Evolutionary conservation across 2,113 vertebrate genomes (phyloP).

Genomic region (Protobothrops flavoviridis): DNA sequence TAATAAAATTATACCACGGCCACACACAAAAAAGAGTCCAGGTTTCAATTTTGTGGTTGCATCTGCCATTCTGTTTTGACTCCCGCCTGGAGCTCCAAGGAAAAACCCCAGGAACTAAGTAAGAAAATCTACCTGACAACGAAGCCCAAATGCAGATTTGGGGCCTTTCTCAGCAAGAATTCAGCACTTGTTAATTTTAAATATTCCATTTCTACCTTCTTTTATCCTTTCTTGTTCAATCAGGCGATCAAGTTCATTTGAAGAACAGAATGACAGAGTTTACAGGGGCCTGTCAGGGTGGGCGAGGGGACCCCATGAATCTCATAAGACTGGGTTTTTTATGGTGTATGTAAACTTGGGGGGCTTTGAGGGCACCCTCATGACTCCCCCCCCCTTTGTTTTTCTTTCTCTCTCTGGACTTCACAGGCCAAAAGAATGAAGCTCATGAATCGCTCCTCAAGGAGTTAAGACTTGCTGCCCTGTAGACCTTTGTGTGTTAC

Average conservation of each 20-base stretch:
- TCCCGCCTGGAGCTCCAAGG: no score
- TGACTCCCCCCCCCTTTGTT: neutral
- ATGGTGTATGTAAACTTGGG: neutral
- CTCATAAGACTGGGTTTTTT: neutral
- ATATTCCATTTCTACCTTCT: neutral
- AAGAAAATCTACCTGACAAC: neutral
- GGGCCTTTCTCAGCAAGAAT: neutral
- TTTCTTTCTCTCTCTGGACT: neutral
- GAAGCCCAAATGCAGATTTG: neutral
- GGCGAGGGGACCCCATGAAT: neutral
- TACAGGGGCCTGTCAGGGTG: neutral
- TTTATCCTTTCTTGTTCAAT: neutral
- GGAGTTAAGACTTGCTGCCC: neutral
- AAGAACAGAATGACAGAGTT: neutral
- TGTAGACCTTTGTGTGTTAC: neutral
- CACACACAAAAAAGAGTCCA: neutral
- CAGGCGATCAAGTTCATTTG: neutral
- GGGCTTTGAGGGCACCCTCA: neutral
- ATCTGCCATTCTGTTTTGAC: neutral
- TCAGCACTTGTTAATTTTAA: neutral
- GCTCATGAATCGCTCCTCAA: neutral
- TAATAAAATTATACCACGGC: neutral
- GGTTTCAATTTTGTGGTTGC: neutral
- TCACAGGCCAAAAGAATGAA: neutral
- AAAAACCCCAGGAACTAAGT: neutral